phyloP scores from a whole-genome alignment of 2,113 vertebrate species.

The Halcyon senegalensis region DNA sequence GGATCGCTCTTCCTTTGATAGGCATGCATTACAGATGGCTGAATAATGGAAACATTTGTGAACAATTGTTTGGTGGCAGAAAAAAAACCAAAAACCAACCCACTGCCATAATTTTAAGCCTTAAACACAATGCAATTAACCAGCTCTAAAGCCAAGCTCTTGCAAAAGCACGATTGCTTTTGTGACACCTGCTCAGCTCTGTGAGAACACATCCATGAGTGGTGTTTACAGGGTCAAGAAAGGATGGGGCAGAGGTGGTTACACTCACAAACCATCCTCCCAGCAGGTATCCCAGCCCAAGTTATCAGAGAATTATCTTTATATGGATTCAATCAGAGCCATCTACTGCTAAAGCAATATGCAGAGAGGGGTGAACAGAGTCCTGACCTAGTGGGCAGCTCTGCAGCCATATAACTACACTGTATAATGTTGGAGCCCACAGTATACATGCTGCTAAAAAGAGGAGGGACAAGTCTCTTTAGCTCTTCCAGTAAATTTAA shows the following conservation, averaged over 20 bases:
- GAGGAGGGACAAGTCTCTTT: background rate
- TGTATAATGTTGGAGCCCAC: accelerated
- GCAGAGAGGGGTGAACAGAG: background rate
- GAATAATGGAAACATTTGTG: conserved; percentile 52
- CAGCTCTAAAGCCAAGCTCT: background rate
- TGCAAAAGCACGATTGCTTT: background rate
- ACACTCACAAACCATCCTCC: background rate
- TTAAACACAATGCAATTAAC: conserved; percentile 32
- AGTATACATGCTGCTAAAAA: background rate
- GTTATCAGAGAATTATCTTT: background rate
- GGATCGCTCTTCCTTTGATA: conserved; percentile 30
- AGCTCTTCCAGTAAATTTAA: background rate
- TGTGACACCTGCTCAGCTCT: background rate
- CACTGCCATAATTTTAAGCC: conserved; percentile 5
- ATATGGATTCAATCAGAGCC: background rate
- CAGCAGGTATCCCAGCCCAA: background rate
- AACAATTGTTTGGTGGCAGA: conserved; percentile 33
- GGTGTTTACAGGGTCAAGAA: background rate
- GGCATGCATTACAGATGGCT: conserved; percentile 31
- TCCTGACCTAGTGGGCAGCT: background rate
- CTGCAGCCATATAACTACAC: background rate
- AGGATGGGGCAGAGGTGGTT: background rate
- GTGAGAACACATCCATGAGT: background rate
- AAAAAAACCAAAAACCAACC: background rate
- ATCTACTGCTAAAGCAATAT: background rate